Evolutionary conservation across 2,888 invertebrate genomes (phyloP).

Genomic region (Melanargia galathea): DNA sequence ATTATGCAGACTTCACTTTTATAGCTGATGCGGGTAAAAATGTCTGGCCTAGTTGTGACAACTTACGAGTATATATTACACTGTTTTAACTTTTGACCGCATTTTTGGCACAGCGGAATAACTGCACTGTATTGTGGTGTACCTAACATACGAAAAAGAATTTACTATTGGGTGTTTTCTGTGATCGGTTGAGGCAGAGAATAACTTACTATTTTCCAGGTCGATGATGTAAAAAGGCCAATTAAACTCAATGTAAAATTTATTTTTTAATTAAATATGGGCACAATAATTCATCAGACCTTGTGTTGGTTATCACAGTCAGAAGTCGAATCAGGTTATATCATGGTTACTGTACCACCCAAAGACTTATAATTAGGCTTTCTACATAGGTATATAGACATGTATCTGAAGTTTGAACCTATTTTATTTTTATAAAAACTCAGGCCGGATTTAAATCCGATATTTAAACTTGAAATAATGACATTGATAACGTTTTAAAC

Average conservation of each 20-base stretch:
- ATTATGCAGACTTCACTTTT: constrained; percentile 8
- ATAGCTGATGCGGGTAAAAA: constrained; percentile 5
- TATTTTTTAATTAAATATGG: too few species aligned
- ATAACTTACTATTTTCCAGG: neutral
- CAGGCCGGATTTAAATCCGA: constrained; percentile 1
- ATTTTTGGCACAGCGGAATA: neutral
- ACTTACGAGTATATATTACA: neutral
- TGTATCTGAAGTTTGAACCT: too few species aligned
- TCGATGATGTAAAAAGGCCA: neutral
- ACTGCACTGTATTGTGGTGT: neutral
- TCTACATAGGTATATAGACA: too few species aligned
- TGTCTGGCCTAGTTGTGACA: constrained; percentile 7
- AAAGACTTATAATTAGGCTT: too few species aligned
- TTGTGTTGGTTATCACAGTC: neutral
- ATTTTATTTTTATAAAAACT: neutral
- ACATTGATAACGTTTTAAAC: constrained; percentile 39
- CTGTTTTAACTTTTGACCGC: constrained; percentile 19
- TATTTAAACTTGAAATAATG: constrained; percentile 20
- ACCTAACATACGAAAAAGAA: neutral
- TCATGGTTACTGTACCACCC: neutral
- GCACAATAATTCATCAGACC: too few species aligned
- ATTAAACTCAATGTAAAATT: too few species aligned
- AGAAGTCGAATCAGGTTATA: neutral
- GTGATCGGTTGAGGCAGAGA: neutral
- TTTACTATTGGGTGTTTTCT: neutral